These are phyloP conservation scores for Oxyruncus cristatus DNA, from an alignment of 2,113 vertebrate genomes.

Conservation along the genomic window DNA sequence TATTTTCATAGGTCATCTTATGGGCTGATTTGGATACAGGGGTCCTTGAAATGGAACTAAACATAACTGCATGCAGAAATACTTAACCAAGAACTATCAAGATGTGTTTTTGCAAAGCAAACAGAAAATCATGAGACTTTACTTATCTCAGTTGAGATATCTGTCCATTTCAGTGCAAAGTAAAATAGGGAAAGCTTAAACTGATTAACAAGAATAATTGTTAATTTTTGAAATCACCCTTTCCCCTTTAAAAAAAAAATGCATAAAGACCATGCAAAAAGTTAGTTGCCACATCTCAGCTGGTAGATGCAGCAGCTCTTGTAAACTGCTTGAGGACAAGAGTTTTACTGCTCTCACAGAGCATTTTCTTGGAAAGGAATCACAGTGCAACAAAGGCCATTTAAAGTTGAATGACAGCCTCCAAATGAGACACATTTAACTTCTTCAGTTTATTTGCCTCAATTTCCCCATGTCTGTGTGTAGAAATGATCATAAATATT, in stretches of 20 bases:
- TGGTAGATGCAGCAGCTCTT: neutral
- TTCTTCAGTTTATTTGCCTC: neutral
- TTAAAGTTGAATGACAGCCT: neutral
- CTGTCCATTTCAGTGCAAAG: neutral
- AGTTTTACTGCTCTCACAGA: neutral
- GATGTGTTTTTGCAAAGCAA: neutral
- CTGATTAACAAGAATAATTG: neutral
- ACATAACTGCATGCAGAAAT: neutral
- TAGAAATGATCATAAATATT: neutral
- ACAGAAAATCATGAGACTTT: neutral
- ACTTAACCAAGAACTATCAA: neutral
- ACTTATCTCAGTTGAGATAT: neutral
- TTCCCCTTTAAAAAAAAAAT: neutral
- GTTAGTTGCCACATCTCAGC: neutral
- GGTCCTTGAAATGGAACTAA: neutral
- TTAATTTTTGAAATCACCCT: neutral
- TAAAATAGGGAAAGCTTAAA: neutral
- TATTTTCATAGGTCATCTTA: neutral
- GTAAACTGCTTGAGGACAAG: neutral
- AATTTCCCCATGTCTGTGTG: neutral
- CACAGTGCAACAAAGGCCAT: neutral
- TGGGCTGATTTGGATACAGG: neutral
- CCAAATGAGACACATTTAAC: neutral
- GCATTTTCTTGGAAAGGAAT: neutral
- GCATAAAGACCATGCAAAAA: neutral